A percentile compares a stretch with the other conserved stretches of the same genome.
phyloP scores from a whole-genome alignment of 2,888 invertebrate species.

The Lottia scabra region DNA sequence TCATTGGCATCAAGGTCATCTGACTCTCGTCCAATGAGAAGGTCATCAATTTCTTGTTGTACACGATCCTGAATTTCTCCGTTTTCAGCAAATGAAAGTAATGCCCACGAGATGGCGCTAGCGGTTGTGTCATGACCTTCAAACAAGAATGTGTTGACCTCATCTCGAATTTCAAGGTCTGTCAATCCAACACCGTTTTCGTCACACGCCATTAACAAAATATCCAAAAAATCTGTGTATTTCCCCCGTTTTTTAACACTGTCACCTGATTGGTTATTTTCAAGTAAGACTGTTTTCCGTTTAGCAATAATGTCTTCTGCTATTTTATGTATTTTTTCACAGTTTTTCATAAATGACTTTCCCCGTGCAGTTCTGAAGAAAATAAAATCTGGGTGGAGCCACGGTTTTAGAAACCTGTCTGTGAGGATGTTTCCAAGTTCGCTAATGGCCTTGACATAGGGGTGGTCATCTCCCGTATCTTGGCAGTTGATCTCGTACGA shows the following conservation, averaged over 20 bases:
- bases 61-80: constrained; percentile 45
- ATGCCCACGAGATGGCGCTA: constrained; percentile 55
- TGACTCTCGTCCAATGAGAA: constrained; percentile 37
- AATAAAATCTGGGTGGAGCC: constrained; percentile 44
- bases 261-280: not conserved
- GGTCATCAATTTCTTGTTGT: constrained; percentile 49
- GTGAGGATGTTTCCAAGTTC: constrained; percentile 38
- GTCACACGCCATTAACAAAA: not conserved
- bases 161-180: not conserved
- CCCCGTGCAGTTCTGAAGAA: constrained; percentile 45
- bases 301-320: constrained; percentile 58
- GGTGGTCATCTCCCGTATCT: constrained; percentile 40
- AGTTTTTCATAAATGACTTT: constrained; percentile 47
- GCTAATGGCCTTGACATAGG: constrained; percentile 47
- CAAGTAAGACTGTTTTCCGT: constrained; percentile 40
- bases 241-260: not conserved
- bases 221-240: constrained; percentile 4
- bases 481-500: constrained; percentile 54
- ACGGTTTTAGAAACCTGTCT: constrained; percentile 42
- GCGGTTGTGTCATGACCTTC: constrained; percentile 63
- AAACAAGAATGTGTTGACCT: constrained; percentile 28
- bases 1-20: constrained; percentile 55
- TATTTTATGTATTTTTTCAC: constrained; percentile 56
- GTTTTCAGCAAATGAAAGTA: constrained; percentile 53
- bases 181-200: not conserved